Evolutionary conservation across 1,140 invertebrate species (phyloP).

Genomic region (Halesus radiatus): DNA sequence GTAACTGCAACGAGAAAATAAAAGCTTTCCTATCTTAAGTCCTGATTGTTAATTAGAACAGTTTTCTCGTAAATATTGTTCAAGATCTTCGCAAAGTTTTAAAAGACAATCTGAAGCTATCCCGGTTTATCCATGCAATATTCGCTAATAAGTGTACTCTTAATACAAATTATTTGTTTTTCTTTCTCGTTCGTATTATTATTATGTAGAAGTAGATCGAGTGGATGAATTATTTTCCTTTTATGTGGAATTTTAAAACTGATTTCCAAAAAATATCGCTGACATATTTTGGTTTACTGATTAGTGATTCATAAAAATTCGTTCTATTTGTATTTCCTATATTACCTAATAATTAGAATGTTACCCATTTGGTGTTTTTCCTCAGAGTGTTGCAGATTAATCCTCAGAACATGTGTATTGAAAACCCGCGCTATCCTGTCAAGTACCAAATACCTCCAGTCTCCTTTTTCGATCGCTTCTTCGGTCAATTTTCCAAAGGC

Average conservation of each 20-base stretch:
- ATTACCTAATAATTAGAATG: neutral
- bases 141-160: too few relatives aligned
- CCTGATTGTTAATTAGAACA: neutral
- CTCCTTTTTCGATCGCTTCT: constrained; percentile 60
- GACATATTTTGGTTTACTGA: too few relatives aligned
- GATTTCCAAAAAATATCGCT: too few relatives aligned
- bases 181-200: too few relatives aligned
- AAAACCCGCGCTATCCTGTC: constrained; percentile 70
- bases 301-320: too few relatives aligned
- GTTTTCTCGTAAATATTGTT: neutral
- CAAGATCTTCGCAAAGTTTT: neutral
- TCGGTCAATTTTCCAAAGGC: neutral
- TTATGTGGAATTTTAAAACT: too few relatives aligned
- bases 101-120: neutral
- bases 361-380: constrained; percentile 57
- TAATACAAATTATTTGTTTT: too few relatives aligned
- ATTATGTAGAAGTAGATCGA: too few relatives aligned
- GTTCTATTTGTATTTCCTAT: too few relatives aligned
- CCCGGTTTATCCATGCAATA: too few relatives aligned
- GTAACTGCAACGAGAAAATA: neutral
- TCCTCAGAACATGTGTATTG: constrained; percentile 71
- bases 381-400: constrained; percentile 67
- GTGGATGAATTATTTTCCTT: too few relatives aligned
- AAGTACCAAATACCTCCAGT: constrained; percentile 65
- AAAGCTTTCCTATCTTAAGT: neutral